Evolutionary conservation across 2,888 invertebrate species (phyloP), one percentile per base, ranked within the genome.

Genomic region (Helicoverpa assulta): DNA sequence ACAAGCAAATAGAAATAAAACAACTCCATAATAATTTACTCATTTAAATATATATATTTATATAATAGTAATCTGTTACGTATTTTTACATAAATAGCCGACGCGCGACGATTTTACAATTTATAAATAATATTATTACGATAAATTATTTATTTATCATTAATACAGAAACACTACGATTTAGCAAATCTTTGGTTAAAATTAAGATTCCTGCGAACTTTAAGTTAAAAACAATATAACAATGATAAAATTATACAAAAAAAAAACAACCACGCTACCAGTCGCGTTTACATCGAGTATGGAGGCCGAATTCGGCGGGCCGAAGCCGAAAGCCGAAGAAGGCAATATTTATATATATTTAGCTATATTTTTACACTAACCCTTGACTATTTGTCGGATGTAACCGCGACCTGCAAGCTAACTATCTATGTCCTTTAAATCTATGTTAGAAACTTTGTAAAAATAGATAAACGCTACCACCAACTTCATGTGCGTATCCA

Each of bases 21-120:
- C 80, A 69, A 53, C 16, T 65, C 51, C 12, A 63, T 84, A 88
- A 90, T 92, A 91, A 92, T 93, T 92, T 92, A 91, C 88, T 93
- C 90, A 82, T 93, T 92, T 92, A 91, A 93, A 93, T 93, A 93
- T 93, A 93, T 93, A 93, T 93, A 93, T 91, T 91, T 92, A 90
- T 92, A 90, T 93, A 86, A 90, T 92, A 93, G 85, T 93, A 93
- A 90, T 93, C 90, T 93, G 92, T 93, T 92, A 92, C 89, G 89
- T 92, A 91, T 90, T 86, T 90, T 85, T 91, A 92, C 89, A 91
- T 85, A 81, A 86, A 83, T 76, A 76, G 74, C 55, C 74, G 77
- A 72, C 78, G 68, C 73, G 56, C 70, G 65, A 75, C 83, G 53
- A 76, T 81, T 82, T 81, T 80, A 80, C 65, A 82, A 82, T 84